Percentiles rank a stretch among this genome's conserved stretches.
These are phyloP conservation scores for Dendronephthya gigantea DNA, from an alignment of 64 coral and sea anemone genomes.

Conservation along the genomic window DNA sequence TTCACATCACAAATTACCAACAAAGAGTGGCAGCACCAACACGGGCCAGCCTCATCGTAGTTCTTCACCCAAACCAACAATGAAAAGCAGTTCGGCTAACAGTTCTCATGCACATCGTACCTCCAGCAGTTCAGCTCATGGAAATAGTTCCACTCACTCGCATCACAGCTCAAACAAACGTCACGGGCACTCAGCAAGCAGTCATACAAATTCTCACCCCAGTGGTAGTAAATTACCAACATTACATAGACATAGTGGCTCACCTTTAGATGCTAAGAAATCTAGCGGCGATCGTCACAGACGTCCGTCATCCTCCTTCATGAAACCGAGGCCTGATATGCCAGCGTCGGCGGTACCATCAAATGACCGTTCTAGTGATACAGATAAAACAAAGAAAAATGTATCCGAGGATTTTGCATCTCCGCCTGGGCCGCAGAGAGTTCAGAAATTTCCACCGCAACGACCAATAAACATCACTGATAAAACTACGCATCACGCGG, in stretches of 20 bases:
- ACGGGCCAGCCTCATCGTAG: not conserved
- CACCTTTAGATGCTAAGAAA: slow-evolving; percentile 7
- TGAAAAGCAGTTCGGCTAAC: not conserved
- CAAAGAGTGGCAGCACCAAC: not conserved
- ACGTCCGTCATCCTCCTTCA: not conserved
- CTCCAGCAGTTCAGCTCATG: not conserved
- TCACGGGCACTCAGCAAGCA: not conserved
- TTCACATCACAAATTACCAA: not conserved
- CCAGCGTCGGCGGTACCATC: not conserved
- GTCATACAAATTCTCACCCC: not conserved
- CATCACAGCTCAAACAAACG: not conserved
- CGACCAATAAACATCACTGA: not conserved
- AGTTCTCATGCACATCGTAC: not conserved
- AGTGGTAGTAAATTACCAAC: not conserved
- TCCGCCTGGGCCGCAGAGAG: not conserved
- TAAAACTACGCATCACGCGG: not conserved
- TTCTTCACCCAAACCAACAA: not conserved
- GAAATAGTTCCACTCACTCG: not conserved
- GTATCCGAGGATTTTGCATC: not conserved
- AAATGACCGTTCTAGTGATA: not conserved
- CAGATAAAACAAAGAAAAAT: not conserved
- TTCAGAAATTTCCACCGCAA: not conserved
- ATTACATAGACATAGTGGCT: not conserved
- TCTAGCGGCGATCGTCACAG: slow-evolving; percentile 10
- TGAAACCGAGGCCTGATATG: not conserved